Conservation (phyloP, 2,888 invertebrate genomes). For the Sipunculus nudus region DNA sequence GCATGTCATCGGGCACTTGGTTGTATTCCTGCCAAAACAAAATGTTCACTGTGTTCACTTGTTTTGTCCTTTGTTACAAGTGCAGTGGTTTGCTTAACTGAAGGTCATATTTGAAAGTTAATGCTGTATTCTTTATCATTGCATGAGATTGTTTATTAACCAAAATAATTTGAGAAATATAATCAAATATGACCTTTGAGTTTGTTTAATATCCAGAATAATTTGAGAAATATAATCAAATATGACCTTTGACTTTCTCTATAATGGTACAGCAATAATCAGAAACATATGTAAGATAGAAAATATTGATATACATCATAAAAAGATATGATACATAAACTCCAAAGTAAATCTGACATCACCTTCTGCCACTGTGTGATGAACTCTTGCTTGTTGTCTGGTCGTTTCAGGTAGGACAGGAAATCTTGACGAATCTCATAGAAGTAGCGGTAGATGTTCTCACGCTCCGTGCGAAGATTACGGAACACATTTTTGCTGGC, state of each 20-base stretch:
- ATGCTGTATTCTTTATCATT: no score
- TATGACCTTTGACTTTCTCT: neutral
- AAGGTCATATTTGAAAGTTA: no score
- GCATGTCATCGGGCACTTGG: constrained; percentile 61
- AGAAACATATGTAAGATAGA: neutral
- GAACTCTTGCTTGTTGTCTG: constrained; percentile 65
- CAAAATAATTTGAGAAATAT: neutral
- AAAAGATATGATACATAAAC: neutral
- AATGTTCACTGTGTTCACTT: neutral
- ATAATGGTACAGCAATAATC: neutral
- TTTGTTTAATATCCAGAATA: no score
- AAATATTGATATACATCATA: neutral
- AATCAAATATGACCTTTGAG: neutral
- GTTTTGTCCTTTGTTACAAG: no score
- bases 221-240: neutral
- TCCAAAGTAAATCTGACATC: neutral
- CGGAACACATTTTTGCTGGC: constrained; percentile 61
- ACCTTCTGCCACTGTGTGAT: constrained; percentile 65
- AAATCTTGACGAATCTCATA: constrained; percentile 62
- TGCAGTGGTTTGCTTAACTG: no score
- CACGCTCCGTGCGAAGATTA: constrained; percentile 59
- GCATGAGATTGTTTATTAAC: no score
- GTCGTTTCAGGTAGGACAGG: constrained; percentile 57
- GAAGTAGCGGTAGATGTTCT: constrained; percentile 63
- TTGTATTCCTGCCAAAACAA: constrained; percentile 60